Evolutionary conservation across 2,797 vertebrate genomes (phyloP), one percentile per base, ranked within the genome.

Genomic region (Astyanax mexicanus): DNA sequence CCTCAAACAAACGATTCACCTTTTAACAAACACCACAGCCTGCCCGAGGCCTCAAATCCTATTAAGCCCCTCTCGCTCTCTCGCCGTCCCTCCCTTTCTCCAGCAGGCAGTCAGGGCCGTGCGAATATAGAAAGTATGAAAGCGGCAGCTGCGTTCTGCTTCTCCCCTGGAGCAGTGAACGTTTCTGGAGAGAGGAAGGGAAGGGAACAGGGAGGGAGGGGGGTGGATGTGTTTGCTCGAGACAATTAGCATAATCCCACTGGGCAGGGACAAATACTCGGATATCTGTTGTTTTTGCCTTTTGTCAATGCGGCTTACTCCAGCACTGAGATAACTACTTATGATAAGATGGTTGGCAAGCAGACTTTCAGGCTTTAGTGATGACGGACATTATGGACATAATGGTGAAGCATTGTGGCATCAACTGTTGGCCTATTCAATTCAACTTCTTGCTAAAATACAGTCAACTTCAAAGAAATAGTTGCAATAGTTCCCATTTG

Each of bases 161-260:
- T 73, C 42, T 79, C 51, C 54, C 65, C 80, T 11, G 42, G 47
- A 78, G 74, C 65, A 13, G 13, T 66, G 75, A 64, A 72, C 72
- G 74, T 80, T 73, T 74, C 72, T 73, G 68, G 72, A 79, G 77
- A 81, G 10, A 51, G 75, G 79, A 71, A 55, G 54, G 70, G 51
- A 29, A 49, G 45, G 19, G 49, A 80, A 66, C 72, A 40, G 17
- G 35, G 75, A 54, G 19, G 35, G 75, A 49, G 75, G 72, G 72
- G 45, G 72, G 72, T 57, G 65, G 82, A 82, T 86, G 69, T 64
- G 81, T 86, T 74, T 78, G 64, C 78, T 75, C 55, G 74, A 84
- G 78, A 79, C 27, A 71, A 89, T 90, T 88, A 87, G 81, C 88
- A 88, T 86, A 86, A 84, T 82, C 83, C 83, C 83, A 80, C 69